A percentile compares a stretch with the other conserved stretches of the same genome.
Evolutionary conservation across 2,888 invertebrate genomes (phyloP).

Genomic region (Pachycephus smyrnensis): DNA sequence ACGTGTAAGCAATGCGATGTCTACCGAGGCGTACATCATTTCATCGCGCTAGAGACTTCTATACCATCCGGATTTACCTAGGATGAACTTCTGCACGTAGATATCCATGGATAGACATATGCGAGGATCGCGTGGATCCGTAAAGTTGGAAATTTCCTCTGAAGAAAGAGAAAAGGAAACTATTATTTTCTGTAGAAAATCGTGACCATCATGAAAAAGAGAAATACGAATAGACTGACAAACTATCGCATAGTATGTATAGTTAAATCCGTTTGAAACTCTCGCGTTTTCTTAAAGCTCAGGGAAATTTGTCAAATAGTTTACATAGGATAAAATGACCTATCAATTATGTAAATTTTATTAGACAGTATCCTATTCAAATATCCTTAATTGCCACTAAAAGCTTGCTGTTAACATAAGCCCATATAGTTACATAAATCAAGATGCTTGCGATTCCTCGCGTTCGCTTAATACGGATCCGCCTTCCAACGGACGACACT

Average conservation of each 20-base stretch:
- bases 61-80: not conserved
- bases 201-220: not conserved
- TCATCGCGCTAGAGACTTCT: not conserved
- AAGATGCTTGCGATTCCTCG: not conserved
- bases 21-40: not conserved
- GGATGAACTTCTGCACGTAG: not conserved
- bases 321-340: not conserved
- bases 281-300: not conserved
- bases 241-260: not conserved
- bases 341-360: not conserved
- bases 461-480: not conserved
- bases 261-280: not conserved
- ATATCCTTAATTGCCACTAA: not conserved
- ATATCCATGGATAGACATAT: not conserved
- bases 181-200: constrained; percentile 18
- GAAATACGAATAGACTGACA: not conserved
- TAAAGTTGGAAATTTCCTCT: not conserved
- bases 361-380: not conserved
- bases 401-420: not conserved
- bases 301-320: not conserved
- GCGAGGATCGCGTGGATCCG: not conserved
- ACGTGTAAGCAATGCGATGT: not conserved
- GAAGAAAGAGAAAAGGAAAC: constrained; percentile 3
- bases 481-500: not conserved
- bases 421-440: not conserved